These are phyloP conservation scores for Corvus hawaiiensis DNA, from an alignment of 2,113 vertebrate genomes.

Conservation along the genomic window DNA sequence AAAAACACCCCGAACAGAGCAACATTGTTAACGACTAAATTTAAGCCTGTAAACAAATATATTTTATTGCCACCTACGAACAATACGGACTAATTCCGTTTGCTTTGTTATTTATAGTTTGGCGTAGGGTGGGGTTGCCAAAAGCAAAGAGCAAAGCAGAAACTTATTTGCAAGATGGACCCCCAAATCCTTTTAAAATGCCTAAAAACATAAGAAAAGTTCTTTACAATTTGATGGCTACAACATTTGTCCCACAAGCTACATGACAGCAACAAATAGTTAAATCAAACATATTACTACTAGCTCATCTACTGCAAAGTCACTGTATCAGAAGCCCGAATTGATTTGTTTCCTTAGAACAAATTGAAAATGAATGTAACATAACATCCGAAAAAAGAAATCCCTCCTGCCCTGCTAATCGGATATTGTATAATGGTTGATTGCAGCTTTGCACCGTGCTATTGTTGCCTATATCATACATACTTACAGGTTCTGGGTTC, in stretches of 20 bases:
- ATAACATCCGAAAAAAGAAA: conserved; percentile 51
- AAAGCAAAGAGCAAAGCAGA: conserved; percentile 52
- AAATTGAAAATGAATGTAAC: conserved; percentile 78
- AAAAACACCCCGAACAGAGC: conserved; percentile 40
- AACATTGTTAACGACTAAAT: conserved; percentile 57
- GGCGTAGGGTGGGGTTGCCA: conserved; percentile 56
- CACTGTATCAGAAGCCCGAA: conserved; percentile 79
- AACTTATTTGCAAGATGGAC: conserved; percentile 66
- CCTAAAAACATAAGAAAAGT: conserved; percentile 62
- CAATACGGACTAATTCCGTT: conserved; percentile 21
- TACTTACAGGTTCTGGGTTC: conserved; percentile 95
- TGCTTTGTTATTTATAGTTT: conserved; percentile 62
- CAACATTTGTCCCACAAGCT: conserved; percentile 49
- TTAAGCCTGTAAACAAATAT: conserved; percentile 62
- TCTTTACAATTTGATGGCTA: conserved; percentile 54
- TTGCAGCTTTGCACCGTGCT: conserved; percentile 77
- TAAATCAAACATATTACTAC: conserved; percentile 77
- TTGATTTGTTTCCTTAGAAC: conserved; percentile 78
- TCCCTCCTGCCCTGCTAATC: conserved; percentile 67
- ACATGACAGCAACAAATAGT: conserved; percentile 73
- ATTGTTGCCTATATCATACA: conserved; percentile 78
- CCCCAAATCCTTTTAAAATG: conserved; percentile 59
- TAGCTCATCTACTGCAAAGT: conserved; percentile 79
- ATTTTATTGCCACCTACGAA: conserved; percentile 50
- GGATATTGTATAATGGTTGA: conserved; percentile 73